Evolutionary conservation across 2,113 vertebrate species (phyloP).

Genomic region (Sander lucioperca): DNA sequence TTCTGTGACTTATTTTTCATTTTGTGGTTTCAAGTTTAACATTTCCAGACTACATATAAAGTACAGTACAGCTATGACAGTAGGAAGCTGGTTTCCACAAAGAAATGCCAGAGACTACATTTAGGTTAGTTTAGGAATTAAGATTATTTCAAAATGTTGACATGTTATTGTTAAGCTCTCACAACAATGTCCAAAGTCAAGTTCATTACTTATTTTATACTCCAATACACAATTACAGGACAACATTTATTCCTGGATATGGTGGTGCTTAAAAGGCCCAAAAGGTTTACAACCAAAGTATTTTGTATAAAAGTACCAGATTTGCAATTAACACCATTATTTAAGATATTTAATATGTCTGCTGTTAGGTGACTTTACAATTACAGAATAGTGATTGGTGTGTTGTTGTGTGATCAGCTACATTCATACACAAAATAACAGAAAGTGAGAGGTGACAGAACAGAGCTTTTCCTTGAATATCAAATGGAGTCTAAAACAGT

Average conservation of each 20-base stretch:
- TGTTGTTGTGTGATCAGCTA: conserved; percentile 1
- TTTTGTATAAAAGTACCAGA: conserved; percentile 1
- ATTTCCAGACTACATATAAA: not conserved
- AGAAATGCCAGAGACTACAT: not conserved
- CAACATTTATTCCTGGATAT: not conserved
- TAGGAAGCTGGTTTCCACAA: not conserved
- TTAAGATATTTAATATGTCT: not conserved
- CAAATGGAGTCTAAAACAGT: not conserved
- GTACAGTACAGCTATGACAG: not conserved
- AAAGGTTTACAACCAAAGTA: not conserved
- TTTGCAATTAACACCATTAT: not conserved
- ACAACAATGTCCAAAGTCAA: not conserved
- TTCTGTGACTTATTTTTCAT: conserved; percentile 22
- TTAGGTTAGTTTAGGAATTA: not conserved
- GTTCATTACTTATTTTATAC: not conserved
- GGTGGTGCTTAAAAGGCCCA: not conserved
- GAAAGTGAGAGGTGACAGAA: not conserved
- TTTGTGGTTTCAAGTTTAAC: conserved; percentile 31
- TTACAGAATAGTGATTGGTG: not conserved
- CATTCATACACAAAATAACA: not conserved
- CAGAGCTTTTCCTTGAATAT: not conserved
- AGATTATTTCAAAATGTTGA: not conserved
- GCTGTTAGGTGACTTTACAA: not conserved
- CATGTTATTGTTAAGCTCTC: not conserved
- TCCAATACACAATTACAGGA: not conserved